A percentile compares a stretch with the other conserved stretches of the same genome.
Evolutionary conservation across 2,113 vertebrate genomes (phyloP).

Genomic region (Rhadina sibilatrix): DNA sequence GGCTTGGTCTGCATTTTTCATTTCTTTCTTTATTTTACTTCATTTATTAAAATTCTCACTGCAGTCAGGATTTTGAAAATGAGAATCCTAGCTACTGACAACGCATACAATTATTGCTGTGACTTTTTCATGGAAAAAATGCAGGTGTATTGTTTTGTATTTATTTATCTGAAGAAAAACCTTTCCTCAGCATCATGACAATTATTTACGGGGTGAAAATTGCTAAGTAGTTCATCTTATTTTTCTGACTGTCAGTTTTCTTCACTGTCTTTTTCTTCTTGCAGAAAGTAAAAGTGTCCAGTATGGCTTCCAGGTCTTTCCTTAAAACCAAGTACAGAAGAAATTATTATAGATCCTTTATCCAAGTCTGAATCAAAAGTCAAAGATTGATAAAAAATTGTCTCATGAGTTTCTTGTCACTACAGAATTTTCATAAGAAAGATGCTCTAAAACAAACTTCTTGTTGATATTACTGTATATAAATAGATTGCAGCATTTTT

Average conservation of each 20-base stretch:
- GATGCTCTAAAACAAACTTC: neutral
- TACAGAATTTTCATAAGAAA: neutral
- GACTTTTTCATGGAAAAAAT: neutral
- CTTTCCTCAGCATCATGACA: conserved; percentile 1
- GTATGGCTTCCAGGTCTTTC: neutral
- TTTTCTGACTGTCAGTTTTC: conserved; percentile 8
- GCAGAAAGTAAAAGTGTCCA: neutral
- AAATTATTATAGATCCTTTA: neutral
- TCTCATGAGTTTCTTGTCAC: neutral
- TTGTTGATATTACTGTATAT: neutral
- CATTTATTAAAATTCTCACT: neutral
- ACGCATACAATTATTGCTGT: neutral
- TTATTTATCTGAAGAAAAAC: conserved; percentile 17
- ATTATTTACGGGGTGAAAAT: conserved; percentile 18
- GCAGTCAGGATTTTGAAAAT: conserved; percentile 11
- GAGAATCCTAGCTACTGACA: neutral
- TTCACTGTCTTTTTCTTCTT: neutral
- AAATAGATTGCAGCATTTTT: neutral
- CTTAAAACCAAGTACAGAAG: neutral
- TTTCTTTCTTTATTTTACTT: neutral
- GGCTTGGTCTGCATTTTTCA: neutral
- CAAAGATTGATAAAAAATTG: neutral
- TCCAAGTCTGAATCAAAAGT: neutral
- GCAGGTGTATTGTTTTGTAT: neutral
- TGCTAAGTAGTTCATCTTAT: neutral